phyloP scores from a whole-genome alignment of 2,797 vertebrate species.

The Otolemur crassicaudatus region DNA sequence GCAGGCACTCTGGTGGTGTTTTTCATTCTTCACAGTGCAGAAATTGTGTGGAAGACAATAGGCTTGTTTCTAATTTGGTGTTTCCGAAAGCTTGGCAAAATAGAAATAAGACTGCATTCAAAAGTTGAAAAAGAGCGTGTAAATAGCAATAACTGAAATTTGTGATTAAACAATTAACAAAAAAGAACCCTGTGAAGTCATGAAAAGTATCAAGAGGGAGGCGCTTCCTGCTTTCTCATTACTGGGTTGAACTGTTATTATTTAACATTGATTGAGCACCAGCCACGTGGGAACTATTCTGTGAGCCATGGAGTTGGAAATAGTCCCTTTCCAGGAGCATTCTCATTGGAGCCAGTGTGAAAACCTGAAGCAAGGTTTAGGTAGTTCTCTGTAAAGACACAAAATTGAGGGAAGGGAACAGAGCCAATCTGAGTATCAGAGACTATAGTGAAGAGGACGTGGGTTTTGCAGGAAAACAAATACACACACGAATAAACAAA shows the following conservation, averaged over 20 bases:
- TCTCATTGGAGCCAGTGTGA: not conserved
- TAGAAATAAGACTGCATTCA: conserved; percentile 82
- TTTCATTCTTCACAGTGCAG: conserved; percentile 81
- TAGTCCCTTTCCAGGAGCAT: not conserved
- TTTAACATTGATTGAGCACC: conserved; percentile 67
- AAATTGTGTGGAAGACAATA: conserved; percentile 77
- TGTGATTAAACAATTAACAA: conserved; percentile 83
- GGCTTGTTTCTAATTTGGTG: conserved; percentile 82
- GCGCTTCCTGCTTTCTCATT: conserved; percentile 75
- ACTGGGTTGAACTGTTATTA: conserved; percentile 72
- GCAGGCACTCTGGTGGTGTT: conserved; percentile 70
- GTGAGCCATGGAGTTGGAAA: not conserved
- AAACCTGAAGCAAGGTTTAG: not conserved
- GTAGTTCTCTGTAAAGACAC: not conserved
- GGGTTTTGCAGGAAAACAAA: not conserved
- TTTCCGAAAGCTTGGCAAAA: conserved; percentile 79
- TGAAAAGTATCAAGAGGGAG: conserved; percentile 82
- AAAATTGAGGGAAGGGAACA: not conserved
- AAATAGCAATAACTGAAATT: conserved; percentile 77
- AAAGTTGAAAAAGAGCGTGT: conserved; percentile 79
- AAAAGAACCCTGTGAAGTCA: conserved; percentile 80
- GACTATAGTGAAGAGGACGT: not conserved
- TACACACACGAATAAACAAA: not conserved
- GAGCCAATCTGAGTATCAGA: fast-evolving
- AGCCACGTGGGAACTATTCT: conserved; percentile 47